Evolutionary conservation across 2,797 vertebrate species (phyloP).

Genomic region (Tachyglossus aculeatus): DNA sequence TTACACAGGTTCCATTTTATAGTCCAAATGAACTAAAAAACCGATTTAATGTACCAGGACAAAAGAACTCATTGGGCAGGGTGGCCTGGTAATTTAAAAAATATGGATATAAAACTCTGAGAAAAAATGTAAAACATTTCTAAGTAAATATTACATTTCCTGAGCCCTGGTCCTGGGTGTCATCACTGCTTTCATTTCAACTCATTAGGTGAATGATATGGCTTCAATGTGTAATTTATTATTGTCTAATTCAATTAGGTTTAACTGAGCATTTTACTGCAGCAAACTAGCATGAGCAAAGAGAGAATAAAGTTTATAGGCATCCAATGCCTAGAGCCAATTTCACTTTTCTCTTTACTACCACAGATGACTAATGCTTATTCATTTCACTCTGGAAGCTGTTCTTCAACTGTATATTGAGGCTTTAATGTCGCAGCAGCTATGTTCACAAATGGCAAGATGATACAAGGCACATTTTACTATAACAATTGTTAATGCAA

Average conservation of each 20-base stretch:
- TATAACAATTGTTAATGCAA: constrained; percentile 43
- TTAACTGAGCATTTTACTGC: constrained; percentile 63
- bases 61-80: constrained; percentile 41
- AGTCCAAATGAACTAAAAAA: background rate
- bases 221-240: constrained; percentile 66
- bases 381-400: constrained; percentile 9
- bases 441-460: background rate
- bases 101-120: constrained; percentile 42
- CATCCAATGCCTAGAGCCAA: constrained; percentile 9
- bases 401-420: background rate
- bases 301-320: constrained; percentile 13
- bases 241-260: constrained; percentile 73
- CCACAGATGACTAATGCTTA: background rate
- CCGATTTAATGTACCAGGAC: background rate
- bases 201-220: constrained; percentile 65
- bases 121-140: constrained; percentile 72
- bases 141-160: constrained; percentile 73
- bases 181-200: constrained; percentile 56
- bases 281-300: constrained; percentile 48
- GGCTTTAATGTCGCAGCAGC: constrained; percentile 1
- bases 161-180: constrained; percentile 64
- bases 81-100: constrained; percentile 43
- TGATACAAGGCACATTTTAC: background rate
- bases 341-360: constrained; percentile 23
- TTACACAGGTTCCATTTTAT: constrained; percentile 36